Conservation (phyloP, 2,888 invertebrate genomes). For the Drosophila demipolita region DNA sequence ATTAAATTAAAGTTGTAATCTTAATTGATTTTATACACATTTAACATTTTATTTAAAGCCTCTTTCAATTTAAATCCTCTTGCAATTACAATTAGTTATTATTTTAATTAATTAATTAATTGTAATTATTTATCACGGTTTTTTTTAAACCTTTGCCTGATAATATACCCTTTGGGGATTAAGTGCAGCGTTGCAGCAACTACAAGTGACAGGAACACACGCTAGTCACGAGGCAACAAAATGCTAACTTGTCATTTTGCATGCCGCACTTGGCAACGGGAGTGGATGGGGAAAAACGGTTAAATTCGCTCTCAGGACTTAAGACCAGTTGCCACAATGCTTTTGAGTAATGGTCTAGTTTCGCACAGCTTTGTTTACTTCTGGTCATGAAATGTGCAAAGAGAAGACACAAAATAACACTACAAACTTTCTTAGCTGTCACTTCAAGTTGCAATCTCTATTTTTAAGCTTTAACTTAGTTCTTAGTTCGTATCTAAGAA, state of each 20-base stretch:
- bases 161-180: not conserved
- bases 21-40: not conserved
- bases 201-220: slow-evolving; percentile 63
- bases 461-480: slow-evolving; percentile 7
- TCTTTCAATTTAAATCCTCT: not conserved
- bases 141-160: not conserved
- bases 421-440: slow-evolving; percentile 38
- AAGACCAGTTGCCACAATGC: slow-evolving; percentile 55
- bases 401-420: not conserved
- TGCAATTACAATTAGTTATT: not conserved
- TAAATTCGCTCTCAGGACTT: slow-evolving; percentile 50
- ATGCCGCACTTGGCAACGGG: slow-evolving; percentile 6
- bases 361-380: slow-evolving; percentile 37
- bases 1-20: not conserved
- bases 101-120: not conserved
- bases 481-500: slow-evolving; percentile 1
- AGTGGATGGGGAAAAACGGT: not conserved
- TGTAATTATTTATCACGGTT: not conserved
- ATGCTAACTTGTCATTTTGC: slow-evolving; percentile 56
- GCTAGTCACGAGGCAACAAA: slow-evolving; percentile 45
- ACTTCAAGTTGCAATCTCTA: slow-evolving; percentile 18
- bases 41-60: not conserved
- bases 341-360: slow-evolving; percentile 59
- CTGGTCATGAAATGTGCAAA: slow-evolving; percentile 11
- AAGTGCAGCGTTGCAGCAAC: slow-evolving; percentile 11